These are phyloP conservation scores for Tineola bisselliella DNA, from an alignment of 2,888 invertebrate genomes.

Conservation along the genomic window DNA sequence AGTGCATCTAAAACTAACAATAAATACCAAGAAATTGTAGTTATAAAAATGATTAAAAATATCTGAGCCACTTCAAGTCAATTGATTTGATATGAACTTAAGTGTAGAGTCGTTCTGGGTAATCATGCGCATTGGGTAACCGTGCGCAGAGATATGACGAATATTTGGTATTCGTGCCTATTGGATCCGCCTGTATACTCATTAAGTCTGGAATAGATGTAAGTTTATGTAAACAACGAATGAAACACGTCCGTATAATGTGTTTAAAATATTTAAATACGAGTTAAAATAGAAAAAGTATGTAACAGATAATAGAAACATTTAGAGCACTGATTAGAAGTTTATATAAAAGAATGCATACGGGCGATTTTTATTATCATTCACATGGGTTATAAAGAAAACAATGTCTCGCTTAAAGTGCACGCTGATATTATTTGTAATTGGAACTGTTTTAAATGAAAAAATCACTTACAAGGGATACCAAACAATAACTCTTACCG, in stretches of 20 bases:
- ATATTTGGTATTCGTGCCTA: too few species aligned
- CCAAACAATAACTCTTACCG: not conserved
- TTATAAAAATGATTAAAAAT: not conserved
- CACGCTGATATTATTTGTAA: not conserved
- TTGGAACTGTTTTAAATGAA: not conserved
- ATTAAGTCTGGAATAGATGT: too few species aligned
- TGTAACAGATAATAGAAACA: not conserved
- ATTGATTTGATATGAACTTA: too few species aligned
- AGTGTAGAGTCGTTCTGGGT: too few species aligned
- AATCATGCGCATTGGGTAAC: too few species aligned
- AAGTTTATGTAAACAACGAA: too few species aligned
- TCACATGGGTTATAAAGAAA: not conserved
- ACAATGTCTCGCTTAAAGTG: not conserved
- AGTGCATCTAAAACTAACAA: too few species aligned
- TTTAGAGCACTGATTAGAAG: not conserved
- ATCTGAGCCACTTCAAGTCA: not conserved
- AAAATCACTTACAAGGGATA: not conserved
- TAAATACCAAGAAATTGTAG: too few species aligned
- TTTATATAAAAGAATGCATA: conserved; percentile 7
- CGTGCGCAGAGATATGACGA: too few species aligned
- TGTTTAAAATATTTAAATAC: too few species aligned
- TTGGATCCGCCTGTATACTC: too few species aligned
- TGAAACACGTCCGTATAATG: too few species aligned
- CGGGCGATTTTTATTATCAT: not conserved
- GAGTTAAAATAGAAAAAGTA: not conserved